Percentiles rank a stretch among this genome's conserved stretches.
Evolutionary conservation across 2,113 vertebrate genomes (phyloP).

Genomic region (Mohoua ochrocephala): DNA sequence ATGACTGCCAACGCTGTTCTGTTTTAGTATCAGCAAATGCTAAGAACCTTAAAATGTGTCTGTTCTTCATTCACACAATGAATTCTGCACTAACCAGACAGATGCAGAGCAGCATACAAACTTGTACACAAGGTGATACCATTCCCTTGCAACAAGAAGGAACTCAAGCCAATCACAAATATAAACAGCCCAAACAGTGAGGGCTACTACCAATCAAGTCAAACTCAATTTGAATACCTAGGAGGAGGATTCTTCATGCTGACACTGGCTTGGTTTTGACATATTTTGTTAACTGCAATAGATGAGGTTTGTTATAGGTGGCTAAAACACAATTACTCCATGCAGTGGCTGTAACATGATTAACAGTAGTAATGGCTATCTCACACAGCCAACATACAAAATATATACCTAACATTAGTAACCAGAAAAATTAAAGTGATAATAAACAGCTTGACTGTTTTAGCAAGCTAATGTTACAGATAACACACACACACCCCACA

Average conservation of each 20-base stretch:
- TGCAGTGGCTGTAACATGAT: not conserved
- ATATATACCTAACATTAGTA: no score
- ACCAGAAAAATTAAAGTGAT: not conserved
- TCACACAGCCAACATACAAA: not conserved
- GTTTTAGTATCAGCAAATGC: not conserved
- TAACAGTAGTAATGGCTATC: not conserved
- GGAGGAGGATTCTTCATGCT: not conserved
- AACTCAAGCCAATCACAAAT: not conserved
- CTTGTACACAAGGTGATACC: not conserved
- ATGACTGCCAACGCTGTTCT: not conserved
- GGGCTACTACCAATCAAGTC: not conserved
- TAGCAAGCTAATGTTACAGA: not conserved
- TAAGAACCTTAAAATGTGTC: accelerated
- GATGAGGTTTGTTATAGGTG: not conserved
- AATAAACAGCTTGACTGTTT: not conserved
- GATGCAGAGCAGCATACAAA: not conserved
- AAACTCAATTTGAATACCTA: not conserved
- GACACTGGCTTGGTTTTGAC: not conserved
- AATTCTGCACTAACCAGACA: not conserved
- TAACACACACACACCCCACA: not conserved
- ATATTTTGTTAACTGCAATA: not conserved
- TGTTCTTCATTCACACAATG: not conserved
- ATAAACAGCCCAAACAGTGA: accelerated
- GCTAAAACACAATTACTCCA: not conserved
- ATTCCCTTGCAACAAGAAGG: not conserved